phyloP scores from a whole-genome alignment of 1,140 invertebrate genomes.

The Cydia amplana region DNA sequence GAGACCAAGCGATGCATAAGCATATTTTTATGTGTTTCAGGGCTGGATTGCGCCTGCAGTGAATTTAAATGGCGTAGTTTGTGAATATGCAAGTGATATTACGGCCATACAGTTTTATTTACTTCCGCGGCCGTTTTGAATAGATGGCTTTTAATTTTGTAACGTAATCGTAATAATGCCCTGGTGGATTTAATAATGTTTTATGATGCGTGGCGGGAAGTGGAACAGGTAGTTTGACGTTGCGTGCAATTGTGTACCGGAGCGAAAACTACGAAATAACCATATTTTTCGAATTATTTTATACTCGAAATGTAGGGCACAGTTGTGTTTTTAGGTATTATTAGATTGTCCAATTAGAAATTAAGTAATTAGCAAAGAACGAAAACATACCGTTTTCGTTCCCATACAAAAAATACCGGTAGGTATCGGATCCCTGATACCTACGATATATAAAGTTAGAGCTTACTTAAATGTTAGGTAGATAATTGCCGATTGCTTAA shows the following conservation, averaged over 20 bases:
- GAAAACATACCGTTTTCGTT: too few species aligned
- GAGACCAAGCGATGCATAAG: slow-evolving; percentile 43
- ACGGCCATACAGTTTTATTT: slow-evolving; percentile 54
- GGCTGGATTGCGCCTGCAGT: slow-evolving; percentile 49
- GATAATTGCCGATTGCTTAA: too few species aligned
- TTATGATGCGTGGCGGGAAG: background rate
- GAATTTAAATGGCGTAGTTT: slow-evolving; percentile 56
- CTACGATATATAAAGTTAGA: too few species aligned
- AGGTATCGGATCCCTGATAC: too few species aligned
- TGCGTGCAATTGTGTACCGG: background rate
- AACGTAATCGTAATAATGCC: background rate
- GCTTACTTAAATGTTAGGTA: too few species aligned
- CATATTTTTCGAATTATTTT: too few species aligned
- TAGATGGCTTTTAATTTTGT: slow-evolving; percentile 33
- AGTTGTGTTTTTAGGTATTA: too few species aligned
- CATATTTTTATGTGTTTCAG: slow-evolving; percentile 59
- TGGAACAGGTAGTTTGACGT: background rate
- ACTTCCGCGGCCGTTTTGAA: slow-evolving; percentile 41
- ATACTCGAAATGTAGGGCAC: too few species aligned
- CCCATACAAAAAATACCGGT: too few species aligned
- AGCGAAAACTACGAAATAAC: background rate
- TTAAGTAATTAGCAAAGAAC: too few species aligned
- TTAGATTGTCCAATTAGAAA: too few species aligned
- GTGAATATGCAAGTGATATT: slow-evolving; percentile 58
- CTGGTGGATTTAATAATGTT: background rate